phyloP scores from a whole-genome alignment of 1,140 invertebrate species.

The Eurosta solidaginis region DNA sequence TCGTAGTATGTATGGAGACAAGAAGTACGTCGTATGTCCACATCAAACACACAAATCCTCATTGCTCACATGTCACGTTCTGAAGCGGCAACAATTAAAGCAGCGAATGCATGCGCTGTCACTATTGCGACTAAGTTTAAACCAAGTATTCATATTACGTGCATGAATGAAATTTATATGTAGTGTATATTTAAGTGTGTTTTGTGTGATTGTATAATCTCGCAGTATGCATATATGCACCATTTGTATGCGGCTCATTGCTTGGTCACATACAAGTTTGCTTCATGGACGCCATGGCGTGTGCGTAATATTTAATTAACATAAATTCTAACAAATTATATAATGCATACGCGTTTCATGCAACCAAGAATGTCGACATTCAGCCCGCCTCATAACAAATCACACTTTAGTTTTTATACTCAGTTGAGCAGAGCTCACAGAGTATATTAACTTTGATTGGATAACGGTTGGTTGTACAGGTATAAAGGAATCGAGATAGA shows the following conservation, averaged over 20 bases:
- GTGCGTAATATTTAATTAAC: slow-evolving; percentile 16
- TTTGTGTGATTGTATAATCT: too few species aligned
- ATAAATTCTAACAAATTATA: neutral
- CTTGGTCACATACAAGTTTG: too few species aligned
- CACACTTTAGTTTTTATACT: neutral
- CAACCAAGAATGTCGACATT: neutral
- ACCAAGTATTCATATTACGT: neutral
- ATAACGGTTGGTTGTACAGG: too few species aligned
- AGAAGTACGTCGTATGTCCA: neutral
- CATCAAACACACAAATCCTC: neutral
- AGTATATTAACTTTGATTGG: too few species aligned
- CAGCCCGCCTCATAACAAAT: neutral
- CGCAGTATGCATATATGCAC: neutral
- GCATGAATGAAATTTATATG: too few species aligned
- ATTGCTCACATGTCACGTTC: neutral
- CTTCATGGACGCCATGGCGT: neutral
- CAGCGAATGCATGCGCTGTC: neutral
- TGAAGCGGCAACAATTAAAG: neutral
- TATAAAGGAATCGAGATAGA: too few species aligned
- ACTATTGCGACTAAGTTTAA: neutral
- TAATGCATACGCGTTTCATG: neutral
- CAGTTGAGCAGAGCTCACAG: neutral
- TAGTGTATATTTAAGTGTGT: too few species aligned
- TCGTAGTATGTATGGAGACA: too few species aligned
- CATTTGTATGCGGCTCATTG: too few species aligned